These are phyloP conservation scores for Drymonia ruficornis DNA, from an alignment of 2,888 invertebrate species.

Conservation along the genomic window DNA sequence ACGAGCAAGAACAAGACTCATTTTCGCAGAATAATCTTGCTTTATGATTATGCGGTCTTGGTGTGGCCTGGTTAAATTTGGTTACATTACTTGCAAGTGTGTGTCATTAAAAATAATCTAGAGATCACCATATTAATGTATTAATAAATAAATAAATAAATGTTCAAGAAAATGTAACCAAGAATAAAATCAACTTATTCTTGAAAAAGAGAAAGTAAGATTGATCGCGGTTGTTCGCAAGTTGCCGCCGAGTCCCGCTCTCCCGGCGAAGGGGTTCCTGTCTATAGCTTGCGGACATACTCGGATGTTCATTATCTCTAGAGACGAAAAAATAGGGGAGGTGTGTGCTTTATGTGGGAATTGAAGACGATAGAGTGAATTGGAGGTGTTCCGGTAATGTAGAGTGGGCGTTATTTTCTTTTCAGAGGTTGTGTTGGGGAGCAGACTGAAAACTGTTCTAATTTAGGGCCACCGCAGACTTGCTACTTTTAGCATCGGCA, in stretches of 20 bases:
- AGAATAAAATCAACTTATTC: constrained; percentile 63
- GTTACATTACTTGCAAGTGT: too few species aligned
- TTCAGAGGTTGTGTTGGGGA: too few species aligned
- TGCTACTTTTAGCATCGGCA: too few species aligned
- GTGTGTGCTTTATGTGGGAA: background rate
- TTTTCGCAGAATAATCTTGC: too few species aligned
- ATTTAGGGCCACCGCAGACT: too few species aligned
- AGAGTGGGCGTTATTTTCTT: too few species aligned
- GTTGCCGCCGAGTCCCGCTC: constrained; percentile 48
- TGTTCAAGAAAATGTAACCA: constrained; percentile 30
- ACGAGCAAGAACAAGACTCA: too few species aligned
- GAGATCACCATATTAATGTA: constrained; percentile 17
- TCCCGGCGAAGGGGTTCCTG: constrained; percentile 3
- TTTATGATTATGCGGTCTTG: too few species aligned
- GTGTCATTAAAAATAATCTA: too few species aligned
- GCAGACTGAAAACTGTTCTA: too few species aligned
- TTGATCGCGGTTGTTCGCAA: constrained; percentile 72
- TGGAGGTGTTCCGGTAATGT: too few species aligned
- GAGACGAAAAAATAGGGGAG: background rate
- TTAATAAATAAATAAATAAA: constrained; percentile 53
- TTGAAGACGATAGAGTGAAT: background rate
- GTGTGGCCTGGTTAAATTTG: too few species aligned
- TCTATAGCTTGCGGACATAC: constrained; percentile 7
- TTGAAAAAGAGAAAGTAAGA: constrained; percentile 74
- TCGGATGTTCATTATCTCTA: constrained; percentile 6